Evolutionary conservation across 2,113 vertebrate species (phyloP), one percentile per base, ranked within the genome.

Genomic region (Tringa solitaria): DNA sequence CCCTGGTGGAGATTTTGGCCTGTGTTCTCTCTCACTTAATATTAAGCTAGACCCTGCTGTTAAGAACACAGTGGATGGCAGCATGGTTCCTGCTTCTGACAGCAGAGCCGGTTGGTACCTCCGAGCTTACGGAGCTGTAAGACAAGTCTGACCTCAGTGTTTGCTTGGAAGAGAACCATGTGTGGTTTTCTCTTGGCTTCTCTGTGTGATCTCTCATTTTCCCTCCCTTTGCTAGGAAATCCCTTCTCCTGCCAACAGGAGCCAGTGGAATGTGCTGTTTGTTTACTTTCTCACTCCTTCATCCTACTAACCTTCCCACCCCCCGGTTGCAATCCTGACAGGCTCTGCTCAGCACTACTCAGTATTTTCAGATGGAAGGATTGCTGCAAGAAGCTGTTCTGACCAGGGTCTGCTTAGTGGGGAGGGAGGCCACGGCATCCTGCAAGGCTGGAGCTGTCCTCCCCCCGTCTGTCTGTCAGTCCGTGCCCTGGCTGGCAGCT

Each of bases 201-300:
- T 84, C 73, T 37, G 9, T 73, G 26, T 61, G 39, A 41, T 94
- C 84, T 65, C 56, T 92, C 75, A 16, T 94, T 91, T 53, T 76
- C 70, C 35, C 65, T 95, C 43, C 88, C 79, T 86, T 60, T 12
- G 12, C 74, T 89, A 80, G 90, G 73, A 96, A 93, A 90, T 92
- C 94, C 51, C 73, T 87, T 85, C 82, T 86, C n/a, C 83, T 90
- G 93, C 95, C 84, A 90, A 19, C 65, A 53, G 91, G 84, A 95
- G 72, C 76, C 51, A 18, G 82, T 26, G 53, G 91, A 95, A 93
- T 95, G 82, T 78, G 64, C 75, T 96, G 91, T 95, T 96, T 96
- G 88, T 96, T 96, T 97, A 88, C 87, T 67, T 93, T 97, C 85
- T 97, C 97, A 84, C 93, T 96, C 85, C 39, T 87, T 88, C 93